Base-by-base conservation (phyloP, 2,888 invertebrate species). In the Litoditis marina region DNA sequence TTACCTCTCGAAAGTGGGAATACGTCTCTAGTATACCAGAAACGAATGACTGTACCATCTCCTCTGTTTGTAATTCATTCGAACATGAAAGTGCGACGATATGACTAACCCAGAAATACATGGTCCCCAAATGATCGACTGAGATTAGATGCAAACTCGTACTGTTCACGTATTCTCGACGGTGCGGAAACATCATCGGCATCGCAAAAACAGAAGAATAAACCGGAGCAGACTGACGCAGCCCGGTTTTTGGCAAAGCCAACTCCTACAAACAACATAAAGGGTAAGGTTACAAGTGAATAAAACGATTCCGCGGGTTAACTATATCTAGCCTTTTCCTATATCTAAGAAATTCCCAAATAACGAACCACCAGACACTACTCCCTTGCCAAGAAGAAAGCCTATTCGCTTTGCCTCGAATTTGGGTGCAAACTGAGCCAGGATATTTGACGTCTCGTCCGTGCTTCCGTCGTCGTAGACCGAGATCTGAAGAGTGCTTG, bases 181-280 rank as follows among this genome's bases (percentile, higher is more conserved):
- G 87, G 87, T 63, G 87, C 81, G 89, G 91, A 90, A 39, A 89
- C 83, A 86, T 91, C 91, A 85, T 91, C 91, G 72, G 90, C 87
- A 85, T 91, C 91, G 84, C 90, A 89, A 84, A 91, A 91, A 81
- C 91, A 91, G 25, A 91, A 85, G 84, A 86, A 91, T 59, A 85
- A 78, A 1, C 90, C 91, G 46, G 75, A 84, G 69, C 89, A 89
- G 58, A 87, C 85, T 56, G 46, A 11, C 0, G 72, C 68, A 0
- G 78, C 77, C 13, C 62, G 57, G 55, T 79, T 77, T 52, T 79
- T 79, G 1, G 78, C 78, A 36, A 65, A 76, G 2, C 78, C 79
- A 19, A 78, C 79, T n/a, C 77, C 77, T 76, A 31, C 55, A 69
- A 36, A 28, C 30, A 44, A 52, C 22, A 47, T 50, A 31, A 30